Evolutionary conservation across 2,797 vertebrate species (phyloP), one percentile per base, ranked within the genome.

Genomic region (Bradypodion ventrale): DNA sequence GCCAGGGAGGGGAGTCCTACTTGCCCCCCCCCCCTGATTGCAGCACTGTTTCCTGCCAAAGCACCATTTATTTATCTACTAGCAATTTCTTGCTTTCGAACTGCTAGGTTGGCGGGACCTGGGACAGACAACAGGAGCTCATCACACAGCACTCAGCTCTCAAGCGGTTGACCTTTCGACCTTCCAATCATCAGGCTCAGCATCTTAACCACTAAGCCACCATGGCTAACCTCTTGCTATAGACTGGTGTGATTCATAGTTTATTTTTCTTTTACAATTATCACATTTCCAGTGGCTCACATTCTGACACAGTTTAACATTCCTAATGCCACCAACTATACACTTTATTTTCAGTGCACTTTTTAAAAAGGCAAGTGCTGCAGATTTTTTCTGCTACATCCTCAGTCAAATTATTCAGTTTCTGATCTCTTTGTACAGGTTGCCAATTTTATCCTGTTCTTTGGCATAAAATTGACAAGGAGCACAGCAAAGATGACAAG

Each of bases 391-490:
- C 46, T 82, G 74, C 65, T n/a, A 80, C 70, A 85, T n/a, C 46
- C 32, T 52, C 49, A 7, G 27, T 76, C 79, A 82, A 52, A 76
- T 85, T 85, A 82, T 85, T 82, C 78, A 35, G n/a, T 42, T 85
- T 70, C 65, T 85, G 84, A 85, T 77, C 79, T 63, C 65, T 85
- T 82, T 82, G 65, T 63, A 76, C 5, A 23, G 42, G 40, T 76
- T 85, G 79, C 63, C 66, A 63, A 82, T 85, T 85, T 76, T 44
- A 63, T 76, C 56, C 32, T 52, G 42, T 77, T 52, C 73, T 76
- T 82, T 77, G 66, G 56, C 65, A 42, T 62, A 82, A 49, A 85
- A 82, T 63, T 85, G 73, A 82, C 84, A 85, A 82, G 79, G 35
- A 42, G 40, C 27, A 40, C n/a, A 77, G 74, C 65, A 63, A 52